A percentile compares a stretch with the other conserved stretches of the same genome.
Conservation (phyloP, 2,797 vertebrate genomes). For the Phoeniculus purpureus region DNA sequence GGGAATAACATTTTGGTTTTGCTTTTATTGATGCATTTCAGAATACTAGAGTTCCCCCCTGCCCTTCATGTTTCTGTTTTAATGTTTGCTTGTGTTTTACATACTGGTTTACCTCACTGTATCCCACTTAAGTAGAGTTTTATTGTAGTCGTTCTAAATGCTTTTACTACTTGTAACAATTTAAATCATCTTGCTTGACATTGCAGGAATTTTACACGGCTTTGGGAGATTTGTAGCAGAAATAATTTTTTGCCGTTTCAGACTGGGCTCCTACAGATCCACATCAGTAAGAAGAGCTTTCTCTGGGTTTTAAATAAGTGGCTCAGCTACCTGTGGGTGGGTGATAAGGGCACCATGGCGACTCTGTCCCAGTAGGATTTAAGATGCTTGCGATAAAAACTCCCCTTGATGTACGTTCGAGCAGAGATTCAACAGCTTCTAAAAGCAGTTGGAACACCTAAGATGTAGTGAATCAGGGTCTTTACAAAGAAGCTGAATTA, state of each 20-base stretch:
- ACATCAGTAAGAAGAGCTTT: slow-evolving; percentile 69
- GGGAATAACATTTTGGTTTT: neutral
- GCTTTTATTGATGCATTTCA: neutral
- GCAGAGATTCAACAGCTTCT: neutral
- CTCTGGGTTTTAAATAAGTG: neutral
- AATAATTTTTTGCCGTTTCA: slow-evolving; percentile 92
- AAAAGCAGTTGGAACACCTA: neutral
- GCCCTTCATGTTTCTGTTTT: neutral
- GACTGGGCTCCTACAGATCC: slow-evolving; percentile 85
- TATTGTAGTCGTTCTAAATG: neutral
- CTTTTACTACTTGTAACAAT: neutral
- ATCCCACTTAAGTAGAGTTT: neutral
- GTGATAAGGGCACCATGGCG: neutral
- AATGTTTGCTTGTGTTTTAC: neutral
- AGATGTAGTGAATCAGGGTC: neutral
- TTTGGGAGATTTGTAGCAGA: slow-evolving; percentile 91
- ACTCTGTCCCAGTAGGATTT: neutral
- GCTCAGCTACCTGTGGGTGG: neutral
- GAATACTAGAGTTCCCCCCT: neutral
- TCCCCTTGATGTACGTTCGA: neutral
- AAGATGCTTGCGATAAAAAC: neutral
- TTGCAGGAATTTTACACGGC: slow-evolving; percentile 92
- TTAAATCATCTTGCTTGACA: slow-evolving; percentile 1
- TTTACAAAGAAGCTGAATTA: neutral
- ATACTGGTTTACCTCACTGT: neutral